Evolutionary conservation across 2,888 invertebrate genomes (phyloP).

Genomic region (Anagyrus pseudococci): DNA sequence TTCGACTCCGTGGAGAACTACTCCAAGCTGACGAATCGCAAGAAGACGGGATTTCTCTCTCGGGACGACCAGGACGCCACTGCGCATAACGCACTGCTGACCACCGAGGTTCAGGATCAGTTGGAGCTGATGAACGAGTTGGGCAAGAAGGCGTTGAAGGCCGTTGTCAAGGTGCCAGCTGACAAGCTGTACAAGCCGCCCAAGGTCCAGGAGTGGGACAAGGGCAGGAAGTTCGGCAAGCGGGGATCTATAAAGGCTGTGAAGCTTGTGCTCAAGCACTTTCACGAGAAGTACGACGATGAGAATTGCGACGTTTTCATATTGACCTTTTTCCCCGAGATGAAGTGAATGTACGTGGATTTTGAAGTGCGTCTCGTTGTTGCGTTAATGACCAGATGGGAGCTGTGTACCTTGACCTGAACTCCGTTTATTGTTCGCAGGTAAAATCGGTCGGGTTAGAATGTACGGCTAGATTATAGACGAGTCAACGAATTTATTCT

Average conservation of each 20-base stretch:
- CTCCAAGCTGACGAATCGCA: conserved; percentile 31
- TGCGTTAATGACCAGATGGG: too few relatives aligned
- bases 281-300: conserved; percentile 26
- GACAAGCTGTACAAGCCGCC: conserved; percentile 37
- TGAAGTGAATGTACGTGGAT: not conserved
- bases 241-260: conserved; percentile 30
- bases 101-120: conserved; percentile 12
- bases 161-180: not conserved
- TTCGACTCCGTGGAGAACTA: conserved; percentile 49
- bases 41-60: conserved; percentile 49
- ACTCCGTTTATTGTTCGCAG: too few relatives aligned
- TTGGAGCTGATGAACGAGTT: conserved; percentile 42
- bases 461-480: too few relatives aligned
- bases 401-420: too few relatives aligned
- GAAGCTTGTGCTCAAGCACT: conserved; percentile 46
- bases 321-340: conserved; percentile 48
- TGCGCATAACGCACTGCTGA: conserved; percentile 41
- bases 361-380: too few relatives aligned
- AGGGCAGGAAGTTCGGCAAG: conserved; percentile 19
- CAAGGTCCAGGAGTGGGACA: conserved; percentile 35
- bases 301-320: conserved; percentile 46
- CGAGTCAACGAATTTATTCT: too few relatives aligned
- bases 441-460: too few relatives aligned
- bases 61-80: conserved; percentile 44
- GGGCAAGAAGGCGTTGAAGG: not conserved